Evolutionary conservation across 2,797 vertebrate species (phyloP).

Genomic region (Monodelphis domestica): DNA sequence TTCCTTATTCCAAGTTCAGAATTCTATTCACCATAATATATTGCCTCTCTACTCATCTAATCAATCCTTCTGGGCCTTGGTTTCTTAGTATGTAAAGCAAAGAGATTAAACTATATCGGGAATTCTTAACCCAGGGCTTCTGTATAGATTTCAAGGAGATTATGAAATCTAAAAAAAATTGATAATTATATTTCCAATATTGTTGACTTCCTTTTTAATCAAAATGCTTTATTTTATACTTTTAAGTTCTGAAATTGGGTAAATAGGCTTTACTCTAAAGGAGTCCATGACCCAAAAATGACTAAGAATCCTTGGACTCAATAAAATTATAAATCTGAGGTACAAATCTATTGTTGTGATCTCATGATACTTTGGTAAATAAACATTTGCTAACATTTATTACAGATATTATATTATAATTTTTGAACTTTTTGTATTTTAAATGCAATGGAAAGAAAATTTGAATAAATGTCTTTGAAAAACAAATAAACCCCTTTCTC

Average conservation of each 20-base stretch:
- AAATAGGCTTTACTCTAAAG: neutral
- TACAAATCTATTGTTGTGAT: neutral
- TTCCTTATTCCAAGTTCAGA: neutral
- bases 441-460: constrained; percentile 65
- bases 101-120: constrained; percentile 46
- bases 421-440: constrained; percentile 63
- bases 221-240: neutral
- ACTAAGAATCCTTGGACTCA: neutral
- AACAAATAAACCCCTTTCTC: constrained; percentile 59
- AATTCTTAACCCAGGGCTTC: neutral
- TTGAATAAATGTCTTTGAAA: constrained; percentile 69
- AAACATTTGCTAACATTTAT: constrained; percentile 63
- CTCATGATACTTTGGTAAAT: neutral
- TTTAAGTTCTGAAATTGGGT: neutral
- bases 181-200: neutral
- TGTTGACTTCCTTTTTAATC: neutral
- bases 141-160: neutral
- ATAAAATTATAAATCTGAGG: too few species aligned
- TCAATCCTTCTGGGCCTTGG: neutral
- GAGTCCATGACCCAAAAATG: neutral
- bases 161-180: neutral
- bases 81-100: neutral
- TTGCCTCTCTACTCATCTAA: neutral
- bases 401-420: constrained; percentile 69
- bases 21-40: neutral